Evolutionary conservation across 2,797 vertebrate species (phyloP), one percentile per base, ranked within the genome.

Genomic region (Macropodus opercularis): DNA sequence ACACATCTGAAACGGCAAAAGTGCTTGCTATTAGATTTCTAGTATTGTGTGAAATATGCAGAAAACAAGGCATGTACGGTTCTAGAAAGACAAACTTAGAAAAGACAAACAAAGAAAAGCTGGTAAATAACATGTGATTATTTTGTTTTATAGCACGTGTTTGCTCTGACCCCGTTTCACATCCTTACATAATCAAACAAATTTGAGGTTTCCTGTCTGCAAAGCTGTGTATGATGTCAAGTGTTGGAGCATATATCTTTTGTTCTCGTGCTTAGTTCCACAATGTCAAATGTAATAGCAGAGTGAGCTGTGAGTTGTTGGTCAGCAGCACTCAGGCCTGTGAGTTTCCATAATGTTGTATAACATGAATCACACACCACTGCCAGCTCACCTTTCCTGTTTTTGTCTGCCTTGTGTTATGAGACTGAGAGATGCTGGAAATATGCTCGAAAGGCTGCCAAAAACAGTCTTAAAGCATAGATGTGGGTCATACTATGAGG

Each of bases 361-460:
- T 27, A 78, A 71, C 79, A 69, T 34, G 39, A 66, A 56, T 60
- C 68, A 51, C 40, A 35, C 21, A 34, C 69, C 42, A 36, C 47
- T 55, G 66, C 43, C 71, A 59, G 70, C 52, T 88, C 80, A 85
- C 80, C 69, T 88, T 86, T 88, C 85, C 84, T 87, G 85, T 82
- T 85, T 79, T 84, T 80, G 76, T 85, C 75, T 69, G 67, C 48
- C 35, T 58, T 51, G 50, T 72, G 53, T 83, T 73, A 35, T 72
- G 44, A 41, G 38, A 57, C 51, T 66, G 23, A 74, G 55, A 69
- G 63, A 63, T 23, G 53, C 31, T 79, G 69, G 65, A 75, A 75
- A 52, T 75, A 49, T 12, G 15, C 31, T 41, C 23, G 8, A 2
- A 49, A 27, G 53, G 32, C 58, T 74, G 70, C 69, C 76, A 79